These are phyloP conservation scores for Malaclemys terrapin DNA, from an alignment of 2,113 vertebrate species.

Conservation along the genomic window DNA sequence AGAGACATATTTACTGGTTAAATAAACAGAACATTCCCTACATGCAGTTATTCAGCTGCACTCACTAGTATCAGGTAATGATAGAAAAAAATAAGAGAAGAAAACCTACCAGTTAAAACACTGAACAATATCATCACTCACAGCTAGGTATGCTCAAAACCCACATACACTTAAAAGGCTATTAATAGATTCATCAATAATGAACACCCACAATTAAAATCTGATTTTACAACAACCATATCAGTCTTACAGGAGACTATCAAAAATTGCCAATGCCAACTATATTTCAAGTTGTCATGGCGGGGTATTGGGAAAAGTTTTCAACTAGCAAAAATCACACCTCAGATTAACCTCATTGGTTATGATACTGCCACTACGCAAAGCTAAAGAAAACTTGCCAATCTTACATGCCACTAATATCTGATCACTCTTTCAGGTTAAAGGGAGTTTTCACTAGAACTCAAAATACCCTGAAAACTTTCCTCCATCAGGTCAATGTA, in stretches of 20 bases:
- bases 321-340: constrained; percentile 81
- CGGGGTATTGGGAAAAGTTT: constrained; percentile 87
- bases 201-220: too few relatives aligned
- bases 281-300: constrained; percentile 64
- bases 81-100: too few relatives aligned
- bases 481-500: neutral
- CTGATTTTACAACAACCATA: too few relatives aligned
- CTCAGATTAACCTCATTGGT: constrained; percentile 80
- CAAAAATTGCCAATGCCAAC: constrained; percentile 78
- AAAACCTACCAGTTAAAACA: too few relatives aligned
- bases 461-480: neutral
- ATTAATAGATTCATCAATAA: too few relatives aligned
- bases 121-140: too few relatives aligned
- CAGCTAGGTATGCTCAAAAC: too few relatives aligned
- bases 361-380: constrained; percentile 80
- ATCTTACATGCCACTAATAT: neutral
- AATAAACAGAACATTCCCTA: too few relatives aligned
- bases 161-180: too few relatives aligned
- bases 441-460: neutral
- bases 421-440: neutral
- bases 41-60: too few relatives aligned
- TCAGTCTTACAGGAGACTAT: constrained; percentile 50
- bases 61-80: too few relatives aligned
- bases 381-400: accelerated
- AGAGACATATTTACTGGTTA: too few relatives aligned